Conservation (phyloP, 2,888 invertebrate species). For the Agrochola litura region DNA sequence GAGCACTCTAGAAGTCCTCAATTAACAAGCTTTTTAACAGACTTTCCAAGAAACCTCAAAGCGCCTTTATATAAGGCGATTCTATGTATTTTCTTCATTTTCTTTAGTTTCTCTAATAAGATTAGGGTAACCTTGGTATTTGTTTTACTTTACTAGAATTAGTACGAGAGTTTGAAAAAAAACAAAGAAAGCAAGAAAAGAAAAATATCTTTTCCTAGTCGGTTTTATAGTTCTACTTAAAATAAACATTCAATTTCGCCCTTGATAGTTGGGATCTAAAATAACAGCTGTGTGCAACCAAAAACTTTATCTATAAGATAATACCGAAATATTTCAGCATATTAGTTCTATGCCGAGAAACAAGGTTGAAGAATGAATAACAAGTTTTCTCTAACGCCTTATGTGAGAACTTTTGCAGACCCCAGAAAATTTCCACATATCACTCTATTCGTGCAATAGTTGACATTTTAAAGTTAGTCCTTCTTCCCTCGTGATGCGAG, state of each 20-base stretch:
- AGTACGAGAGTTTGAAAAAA: neutral
- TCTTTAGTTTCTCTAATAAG: constrained; percentile 6
- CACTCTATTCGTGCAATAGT: constrained; percentile 47
- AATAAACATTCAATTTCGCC: neutral
- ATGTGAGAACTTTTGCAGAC: constrained; percentile 12
- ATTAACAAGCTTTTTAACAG: neutral
- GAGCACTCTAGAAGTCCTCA: neutral
- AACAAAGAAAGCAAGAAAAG: neutral
- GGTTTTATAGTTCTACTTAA: neutral
- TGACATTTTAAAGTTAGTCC: constrained; percentile 54
- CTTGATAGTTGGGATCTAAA: neutral
- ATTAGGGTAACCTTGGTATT: constrained; percentile 14
- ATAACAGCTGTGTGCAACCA: neutral
- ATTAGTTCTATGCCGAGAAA: neutral
- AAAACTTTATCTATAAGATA: neutral
- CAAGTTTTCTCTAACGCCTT: constrained; percentile 28
- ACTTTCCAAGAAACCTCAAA: neutral
- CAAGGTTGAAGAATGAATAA: constrained; percentile 13
- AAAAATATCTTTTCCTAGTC: neutral
- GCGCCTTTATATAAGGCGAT: neutral
- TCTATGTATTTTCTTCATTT: constrained; percentile 6
- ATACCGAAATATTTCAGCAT: constrained; percentile 2
- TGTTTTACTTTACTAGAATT: neutral
- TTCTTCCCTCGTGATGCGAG: constrained; percentile 48
- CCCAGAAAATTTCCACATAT: constrained; percentile 30